These are phyloP conservation scores for Lophius piscatorius DNA, from an alignment of 2,113 vertebrate genomes.

Conservation along the genomic window DNA sequence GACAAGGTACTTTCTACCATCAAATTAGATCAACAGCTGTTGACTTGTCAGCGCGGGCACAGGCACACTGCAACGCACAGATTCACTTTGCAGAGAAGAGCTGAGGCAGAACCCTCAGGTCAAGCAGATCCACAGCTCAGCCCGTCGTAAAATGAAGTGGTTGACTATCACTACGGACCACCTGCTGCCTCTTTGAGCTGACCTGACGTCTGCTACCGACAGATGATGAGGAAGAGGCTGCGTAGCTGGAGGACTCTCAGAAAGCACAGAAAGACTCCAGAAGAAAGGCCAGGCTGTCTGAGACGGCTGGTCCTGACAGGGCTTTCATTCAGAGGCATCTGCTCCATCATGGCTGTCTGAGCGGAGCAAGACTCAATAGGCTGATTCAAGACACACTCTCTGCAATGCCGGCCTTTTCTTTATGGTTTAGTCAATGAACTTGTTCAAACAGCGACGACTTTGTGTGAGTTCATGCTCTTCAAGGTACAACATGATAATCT, in stretches of 20 bases:
- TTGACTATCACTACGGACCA: slow-evolving; percentile 53
- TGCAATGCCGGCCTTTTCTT: slow-evolving; percentile 57
- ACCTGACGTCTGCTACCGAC: slow-evolving; percentile 61
- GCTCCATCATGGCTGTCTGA: slow-evolving; percentile 42
- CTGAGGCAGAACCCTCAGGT: background rate
- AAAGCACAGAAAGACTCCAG: slow-evolving; percentile 34
- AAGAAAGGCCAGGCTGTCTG: slow-evolving; percentile 69
- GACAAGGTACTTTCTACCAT: slow-evolving; percentile 42
- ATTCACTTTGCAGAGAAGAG: slow-evolving; percentile 3
- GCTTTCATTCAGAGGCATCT: slow-evolving; percentile 66
- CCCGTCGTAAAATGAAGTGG: slow-evolving; percentile 23
- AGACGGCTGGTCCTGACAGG: slow-evolving; percentile 59
- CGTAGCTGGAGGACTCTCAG: slow-evolving; percentile 56
- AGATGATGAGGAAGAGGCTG: slow-evolving; percentile 65
- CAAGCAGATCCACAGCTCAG: slow-evolving; percentile 18
- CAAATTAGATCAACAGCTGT: slow-evolving; percentile 35
- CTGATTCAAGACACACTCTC: slow-evolving; percentile 36
- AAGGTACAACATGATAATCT: slow-evolving; percentile 11
- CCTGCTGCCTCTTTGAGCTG: slow-evolving; percentile 56
- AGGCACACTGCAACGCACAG: slow-evolving; percentile 3
- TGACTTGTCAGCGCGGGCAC: slow-evolving; percentile 7
- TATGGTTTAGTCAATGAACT: slow-evolving; percentile 50
- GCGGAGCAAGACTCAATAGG: slow-evolving; percentile 40
- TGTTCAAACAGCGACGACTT: slow-evolving; percentile 37
- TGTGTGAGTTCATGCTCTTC: slow-evolving; percentile 34